phyloP scores from a whole-genome alignment of 2,797 vertebrate species.

The Chrysocyon brachyurus region DNA sequence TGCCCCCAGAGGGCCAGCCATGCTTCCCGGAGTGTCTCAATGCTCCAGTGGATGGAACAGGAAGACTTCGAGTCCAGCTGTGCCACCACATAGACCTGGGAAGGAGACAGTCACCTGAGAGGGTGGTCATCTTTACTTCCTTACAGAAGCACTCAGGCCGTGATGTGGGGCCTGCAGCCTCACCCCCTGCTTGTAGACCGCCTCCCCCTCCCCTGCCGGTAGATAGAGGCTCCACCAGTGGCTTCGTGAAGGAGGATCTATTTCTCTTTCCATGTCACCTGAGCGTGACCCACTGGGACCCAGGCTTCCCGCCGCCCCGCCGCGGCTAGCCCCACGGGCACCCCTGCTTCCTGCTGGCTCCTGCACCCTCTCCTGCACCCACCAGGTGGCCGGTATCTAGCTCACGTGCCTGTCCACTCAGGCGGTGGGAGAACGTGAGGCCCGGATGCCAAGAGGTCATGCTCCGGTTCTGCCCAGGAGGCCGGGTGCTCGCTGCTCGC shows the following conservation, averaged over 20 bases:
- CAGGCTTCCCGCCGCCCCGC: fast-evolving
- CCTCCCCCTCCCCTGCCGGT: too few species aligned
- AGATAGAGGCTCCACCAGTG: too few species aligned
- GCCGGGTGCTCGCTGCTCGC: fast-evolving
- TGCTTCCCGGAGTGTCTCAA: neutral
- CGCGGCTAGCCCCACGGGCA: neutral
- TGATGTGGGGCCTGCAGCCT: too few species aligned
- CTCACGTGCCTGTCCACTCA: neutral
- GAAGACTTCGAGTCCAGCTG: fast-evolving
- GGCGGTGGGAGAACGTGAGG: neutral
- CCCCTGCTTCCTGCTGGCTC: neutral
- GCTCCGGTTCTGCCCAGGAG: neutral
- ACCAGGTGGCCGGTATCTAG: neutral
- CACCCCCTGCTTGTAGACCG: neutral
- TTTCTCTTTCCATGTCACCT: neutral
- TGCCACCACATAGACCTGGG: neutral
- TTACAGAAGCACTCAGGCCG: neutral
- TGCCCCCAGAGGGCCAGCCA: neutral
- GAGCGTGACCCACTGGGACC: fast-evolving
- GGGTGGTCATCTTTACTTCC: neutral
- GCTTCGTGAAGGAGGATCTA: neutral
- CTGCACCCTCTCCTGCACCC: neutral
- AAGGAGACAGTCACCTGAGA: neutral
- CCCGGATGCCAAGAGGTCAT: neutral
- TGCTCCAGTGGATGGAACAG: neutral